These are phyloP conservation scores for Hololepta plana DNA, from an alignment of 2,888 invertebrate species.

Conservation along the genomic window DNA sequence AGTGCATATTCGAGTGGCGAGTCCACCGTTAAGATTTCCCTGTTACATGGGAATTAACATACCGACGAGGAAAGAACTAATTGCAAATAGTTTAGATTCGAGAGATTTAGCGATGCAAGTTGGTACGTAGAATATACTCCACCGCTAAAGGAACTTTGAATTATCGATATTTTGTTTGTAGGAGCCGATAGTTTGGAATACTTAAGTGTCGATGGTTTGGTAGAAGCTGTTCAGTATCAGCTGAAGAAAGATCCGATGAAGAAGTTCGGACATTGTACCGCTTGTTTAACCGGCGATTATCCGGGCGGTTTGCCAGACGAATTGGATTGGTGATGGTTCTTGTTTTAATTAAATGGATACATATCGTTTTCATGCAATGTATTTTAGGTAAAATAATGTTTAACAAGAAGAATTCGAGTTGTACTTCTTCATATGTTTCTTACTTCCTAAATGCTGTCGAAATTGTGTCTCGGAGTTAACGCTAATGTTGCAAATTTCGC, in stretches of 20 bases:
- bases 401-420: too few species aligned
- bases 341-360: too few species aligned
- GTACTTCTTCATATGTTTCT: too few species aligned
- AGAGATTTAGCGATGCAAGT: conserved; percentile 69
- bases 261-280: conserved; percentile 80
- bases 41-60: conserved; percentile 99
- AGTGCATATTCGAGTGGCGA: conserved; percentile 93
- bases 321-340: conserved; percentile 39
- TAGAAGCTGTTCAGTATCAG: conserved; percentile 66
- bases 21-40: conserved; percentile 84
- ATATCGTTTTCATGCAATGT: too few species aligned
- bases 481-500: too few species aligned
- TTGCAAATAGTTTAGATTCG: conserved; percentile 73
- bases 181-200: conserved; percentile 88
- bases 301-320: conserved; percentile 56
- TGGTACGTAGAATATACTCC: conserved; percentile 31
- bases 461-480: too few species aligned
- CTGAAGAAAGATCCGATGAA: conserved; percentile 47
- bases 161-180: conserved; percentile 22
- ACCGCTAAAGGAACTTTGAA: background rate
- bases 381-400: too few species aligned
- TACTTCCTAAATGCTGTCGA: too few species aligned
- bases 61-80: conserved; percentile 89
- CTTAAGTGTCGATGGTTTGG: conserved; percentile 83
- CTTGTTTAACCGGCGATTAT: conserved; percentile 88